Evolutionary conservation across 1,140 invertebrate genomes (phyloP), one percentile per base, ranked within the genome.

Genomic region (Ceratina japonica): DNA sequence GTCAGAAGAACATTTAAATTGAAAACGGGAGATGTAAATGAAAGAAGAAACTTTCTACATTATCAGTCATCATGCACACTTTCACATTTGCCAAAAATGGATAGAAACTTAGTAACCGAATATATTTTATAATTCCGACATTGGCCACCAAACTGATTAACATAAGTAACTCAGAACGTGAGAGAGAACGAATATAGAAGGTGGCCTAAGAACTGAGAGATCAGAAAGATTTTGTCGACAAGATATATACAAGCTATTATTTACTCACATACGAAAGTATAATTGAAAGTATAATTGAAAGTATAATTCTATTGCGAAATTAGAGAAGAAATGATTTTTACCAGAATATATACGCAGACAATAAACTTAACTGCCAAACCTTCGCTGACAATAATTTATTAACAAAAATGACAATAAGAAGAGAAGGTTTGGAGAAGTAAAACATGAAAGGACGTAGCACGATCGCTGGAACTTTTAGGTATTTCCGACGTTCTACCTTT

Each of bases 391-490:
- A 77, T 81, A 75, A 84, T 71, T 31, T 44, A 49, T 24, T 80
- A 27, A 79, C 59, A 18, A 10, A 44, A 61, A 61, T n/a, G 66
- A 83, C 74, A 70, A 70, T 70, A 56, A 56, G n/a, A 76, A 18
- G 24, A 74, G 62, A 59, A 79, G 76, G 65, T 83, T 86, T 78
- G 69, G 20, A 18, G 22, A 51, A 61, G 61, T 63, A 80, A 80
- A 51, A 15, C 20, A n/a, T 3, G 56, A 12, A 51, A 83, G 13
- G 15, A 13, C 59, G 64, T 58, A 44, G 83, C 70, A 74, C 73
- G 65, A 84, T 84, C 80, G 77, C 90, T 91, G 89, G 87, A 81
- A 90, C 90, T 91, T 91, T 92, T 91, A 89, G 90, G 88, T 89
- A 89, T 83, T 86, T 64, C 54, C 63, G 24, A 70, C 16, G 62